Conservation (phyloP, 2,797 vertebrate species). For the Enteromius viviparus region DNA sequence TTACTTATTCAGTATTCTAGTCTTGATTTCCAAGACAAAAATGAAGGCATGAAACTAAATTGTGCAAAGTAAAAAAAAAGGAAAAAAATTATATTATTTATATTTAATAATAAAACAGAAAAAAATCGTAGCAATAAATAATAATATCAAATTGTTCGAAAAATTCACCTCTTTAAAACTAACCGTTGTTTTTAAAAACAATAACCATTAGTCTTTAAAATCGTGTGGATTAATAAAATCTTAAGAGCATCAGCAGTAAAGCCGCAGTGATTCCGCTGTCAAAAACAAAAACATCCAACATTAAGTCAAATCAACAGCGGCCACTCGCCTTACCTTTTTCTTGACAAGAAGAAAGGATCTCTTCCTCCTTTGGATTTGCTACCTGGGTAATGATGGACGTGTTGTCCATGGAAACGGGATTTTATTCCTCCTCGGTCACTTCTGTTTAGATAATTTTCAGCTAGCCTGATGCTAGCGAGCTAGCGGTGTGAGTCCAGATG, state of each 20-base stretch:
- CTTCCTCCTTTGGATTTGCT: conserved; percentile 99
- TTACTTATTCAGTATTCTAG: background rate
- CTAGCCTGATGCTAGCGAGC: conserved; percentile 76
- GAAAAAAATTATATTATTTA: too few relatives aligned
- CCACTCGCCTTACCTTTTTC: conserved; percentile 79
- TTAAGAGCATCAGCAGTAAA: conserved; percentile 15
- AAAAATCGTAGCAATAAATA: background rate
- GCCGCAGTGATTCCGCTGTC: conserved; percentile 33
- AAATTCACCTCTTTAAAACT: too few relatives aligned
- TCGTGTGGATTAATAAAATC: background rate
- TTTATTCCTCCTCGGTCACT: conserved; percentile 68
- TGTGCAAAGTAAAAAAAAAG: background rate
- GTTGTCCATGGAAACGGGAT: conserved; percentile 95
- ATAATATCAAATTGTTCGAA: background rate
- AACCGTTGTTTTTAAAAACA: background rate
- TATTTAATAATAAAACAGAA: background rate
- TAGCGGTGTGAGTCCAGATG: conserved; percentile 57
- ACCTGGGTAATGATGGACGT: conserved; percentile 99
- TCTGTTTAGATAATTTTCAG: conserved; percentile 61
- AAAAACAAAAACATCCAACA: conserved; percentile 37
- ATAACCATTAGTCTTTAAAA: background rate
- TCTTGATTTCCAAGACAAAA: background rate
- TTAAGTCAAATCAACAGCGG: conserved; percentile 1
- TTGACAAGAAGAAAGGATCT: conserved; percentile 83
- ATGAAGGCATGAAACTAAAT: background rate